These are phyloP conservation scores for Aricia artaxerxes DNA, from an alignment of 2,888 invertebrate genomes.

Conservation along the genomic window DNA sequence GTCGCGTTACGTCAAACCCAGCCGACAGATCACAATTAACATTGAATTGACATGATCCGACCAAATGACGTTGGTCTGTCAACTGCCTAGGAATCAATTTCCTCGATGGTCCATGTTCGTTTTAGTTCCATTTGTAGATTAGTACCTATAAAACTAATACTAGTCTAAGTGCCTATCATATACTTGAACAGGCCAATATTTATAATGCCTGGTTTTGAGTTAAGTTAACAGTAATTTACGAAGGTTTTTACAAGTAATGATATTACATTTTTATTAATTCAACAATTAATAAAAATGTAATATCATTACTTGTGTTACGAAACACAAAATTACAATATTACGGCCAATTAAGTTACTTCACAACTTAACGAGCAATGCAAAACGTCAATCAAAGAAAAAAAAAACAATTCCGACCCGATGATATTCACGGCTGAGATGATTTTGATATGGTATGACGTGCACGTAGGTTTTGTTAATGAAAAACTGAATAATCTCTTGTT, in stretches of 20 bases:
- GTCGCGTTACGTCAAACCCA: too few relatives aligned
- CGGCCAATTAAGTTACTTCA: conserved; percentile 21
- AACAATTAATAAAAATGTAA: background rate
- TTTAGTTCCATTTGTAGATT: too few relatives aligned
- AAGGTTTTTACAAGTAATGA: too few relatives aligned
- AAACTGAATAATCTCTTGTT: conserved; percentile 18
- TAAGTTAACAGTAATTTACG: too few relatives aligned
- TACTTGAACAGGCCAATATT: background rate
- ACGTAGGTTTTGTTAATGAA: background rate
- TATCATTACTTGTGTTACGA: conserved; percentile 31
- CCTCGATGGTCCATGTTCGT: too few relatives aligned
- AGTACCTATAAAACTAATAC: too few relatives aligned
- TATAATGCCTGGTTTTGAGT: background rate
- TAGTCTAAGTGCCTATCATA: too few relatives aligned
- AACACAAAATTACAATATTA: conserved; percentile 18
- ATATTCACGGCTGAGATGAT: conserved; percentile 10
- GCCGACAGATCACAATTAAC: too few relatives aligned
- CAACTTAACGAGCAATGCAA: conserved; percentile 24
- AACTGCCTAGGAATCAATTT: too few relatives aligned
- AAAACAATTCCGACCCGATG: background rate
- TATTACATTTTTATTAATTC: too few relatives aligned
- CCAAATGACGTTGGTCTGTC: too few relatives aligned
- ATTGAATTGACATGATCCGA: too few relatives aligned
- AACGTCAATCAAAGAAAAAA: conserved; percentile 21
- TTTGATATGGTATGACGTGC: conserved; percentile 19